Percentiles rank a stretch among this genome's conserved stretches.
Evolutionary conservation across 2,113 vertebrate species (phyloP).

Genomic region (Haemorhous mexicanus): DNA sequence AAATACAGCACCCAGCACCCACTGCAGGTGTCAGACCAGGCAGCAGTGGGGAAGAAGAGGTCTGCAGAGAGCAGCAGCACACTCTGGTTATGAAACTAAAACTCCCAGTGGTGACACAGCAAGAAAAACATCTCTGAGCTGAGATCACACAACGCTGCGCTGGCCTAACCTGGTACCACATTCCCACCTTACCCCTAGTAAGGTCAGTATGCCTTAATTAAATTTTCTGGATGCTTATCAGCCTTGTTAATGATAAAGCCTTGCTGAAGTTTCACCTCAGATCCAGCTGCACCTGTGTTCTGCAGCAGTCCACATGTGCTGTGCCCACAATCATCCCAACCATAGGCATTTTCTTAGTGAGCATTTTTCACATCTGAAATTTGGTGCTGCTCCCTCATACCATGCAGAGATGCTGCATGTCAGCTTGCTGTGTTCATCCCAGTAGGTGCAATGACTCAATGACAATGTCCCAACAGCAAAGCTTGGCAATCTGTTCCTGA

Average conservation of each 20-base stretch:
- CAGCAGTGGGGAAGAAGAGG: not conserved
- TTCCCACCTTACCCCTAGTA: not conserved
- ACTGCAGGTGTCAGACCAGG: not conserved
- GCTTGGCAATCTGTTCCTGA: not conserved
- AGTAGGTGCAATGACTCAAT: not conserved
- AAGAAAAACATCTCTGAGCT: not conserved
- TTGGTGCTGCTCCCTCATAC: not conserved
- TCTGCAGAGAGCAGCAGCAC: not conserved
- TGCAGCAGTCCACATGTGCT: not conserved
- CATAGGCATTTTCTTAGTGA: fast-evolving
- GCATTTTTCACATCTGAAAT: not conserved
- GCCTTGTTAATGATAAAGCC: not conserved
- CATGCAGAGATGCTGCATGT: not conserved
- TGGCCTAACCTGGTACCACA: not conserved
- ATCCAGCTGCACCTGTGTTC: not conserved
- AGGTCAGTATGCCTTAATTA: not conserved
- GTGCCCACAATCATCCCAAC: fast-evolving
- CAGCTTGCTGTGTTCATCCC: not conserved
- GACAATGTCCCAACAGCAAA: not conserved
- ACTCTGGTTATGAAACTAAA: not conserved
- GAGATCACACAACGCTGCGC: fast-evolving
- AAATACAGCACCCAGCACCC: not conserved
- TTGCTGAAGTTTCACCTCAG: not conserved
- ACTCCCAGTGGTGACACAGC: not conserved
- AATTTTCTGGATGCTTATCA: not conserved